Conservation (phyloP, 2,888 invertebrate species). For the Pseudococcus longispinus region DNA sequence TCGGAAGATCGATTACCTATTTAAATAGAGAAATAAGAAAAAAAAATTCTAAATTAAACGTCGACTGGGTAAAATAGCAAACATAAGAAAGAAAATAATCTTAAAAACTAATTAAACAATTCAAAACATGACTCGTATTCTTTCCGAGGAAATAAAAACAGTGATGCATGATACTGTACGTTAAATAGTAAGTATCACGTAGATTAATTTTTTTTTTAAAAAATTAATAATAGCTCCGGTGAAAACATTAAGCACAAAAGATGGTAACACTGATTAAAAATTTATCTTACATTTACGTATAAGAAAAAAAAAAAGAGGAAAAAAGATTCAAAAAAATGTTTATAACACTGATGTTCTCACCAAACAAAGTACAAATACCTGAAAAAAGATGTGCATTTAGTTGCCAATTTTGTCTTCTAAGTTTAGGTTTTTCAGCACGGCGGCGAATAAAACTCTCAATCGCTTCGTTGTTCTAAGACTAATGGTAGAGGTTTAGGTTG, state of each 20-base stretch:
- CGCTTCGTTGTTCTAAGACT: conserved; percentile 60
- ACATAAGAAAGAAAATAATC: conserved; percentile 13
- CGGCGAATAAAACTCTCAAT: conserved; percentile 57
- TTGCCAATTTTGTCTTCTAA: not conserved
- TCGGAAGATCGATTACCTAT: conserved; percentile 28
- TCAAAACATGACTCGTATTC: conserved; percentile 26
- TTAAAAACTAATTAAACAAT: conserved; percentile 46
- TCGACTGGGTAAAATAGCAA: not conserved
- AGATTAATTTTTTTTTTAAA: conserved; percentile 9
- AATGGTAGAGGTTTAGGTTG: conserved; percentile 59
- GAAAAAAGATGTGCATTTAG: conserved; percentile 4
- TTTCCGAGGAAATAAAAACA: not conserved
- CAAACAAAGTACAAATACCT: not conserved
- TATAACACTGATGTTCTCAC: conserved; percentile 15
- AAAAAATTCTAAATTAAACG: conserved; percentile 26
- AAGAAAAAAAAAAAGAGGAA: not conserved
- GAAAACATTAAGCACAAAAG: conserved; percentile 39
- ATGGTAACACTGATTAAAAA: conserved; percentile 35
- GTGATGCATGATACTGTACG: not conserved
- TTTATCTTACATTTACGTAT: conserved; percentile 42
- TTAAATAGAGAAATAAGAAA: not conserved
- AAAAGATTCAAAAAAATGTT: not conserved
- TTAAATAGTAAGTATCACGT: not conserved
- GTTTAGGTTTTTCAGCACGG: not conserved
- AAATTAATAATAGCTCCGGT: conserved; percentile 22